phyloP scores from a whole-genome alignment of 2,797 vertebrate species.

The Acrossocheilus fasciatus region DNA sequence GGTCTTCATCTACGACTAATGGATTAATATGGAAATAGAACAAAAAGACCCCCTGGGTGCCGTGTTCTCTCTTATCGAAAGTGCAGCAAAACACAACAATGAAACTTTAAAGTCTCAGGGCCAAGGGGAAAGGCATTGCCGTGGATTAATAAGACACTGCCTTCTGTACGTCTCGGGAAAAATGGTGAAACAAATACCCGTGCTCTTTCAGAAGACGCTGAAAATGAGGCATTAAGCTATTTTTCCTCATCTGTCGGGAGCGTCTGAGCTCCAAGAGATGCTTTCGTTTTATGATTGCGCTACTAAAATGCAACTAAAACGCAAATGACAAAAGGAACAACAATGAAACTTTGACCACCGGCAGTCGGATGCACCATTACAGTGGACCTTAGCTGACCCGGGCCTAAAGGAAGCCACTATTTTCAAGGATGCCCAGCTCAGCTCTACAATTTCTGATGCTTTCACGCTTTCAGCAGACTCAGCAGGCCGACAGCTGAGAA shows the following conservation, averaged over 20 bases:
- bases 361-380: neutral
- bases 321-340: neutral
- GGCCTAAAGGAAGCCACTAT: constrained; percentile 32
- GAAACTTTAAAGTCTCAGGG: constrained; percentile 56
- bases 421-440: constrained; percentile 50
- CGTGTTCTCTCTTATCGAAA: constrained; percentile 52
- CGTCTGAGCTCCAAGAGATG: constrained; percentile 49
- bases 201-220: constrained; percentile 34
- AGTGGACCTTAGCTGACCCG: constrained; percentile 48
- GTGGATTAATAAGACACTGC: constrained; percentile 53
- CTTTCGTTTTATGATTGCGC: constrained; percentile 36
- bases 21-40: constrained; percentile 63
- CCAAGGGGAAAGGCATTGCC: constrained; percentile 45
- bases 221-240: constrained; percentile 27
- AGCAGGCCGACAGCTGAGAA: constrained; percentile 50
- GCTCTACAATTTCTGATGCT: constrained; percentile 51
- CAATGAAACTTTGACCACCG: constrained; percentile 12
- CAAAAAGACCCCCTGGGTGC: constrained; percentile 61
- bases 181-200: constrained; percentile 49
- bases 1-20: constrained; percentile 64
- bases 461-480: constrained; percentile 54
- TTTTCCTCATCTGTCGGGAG: constrained; percentile 25
- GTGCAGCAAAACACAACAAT: constrained; percentile 59
- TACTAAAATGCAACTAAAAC: constrained; percentile 3
- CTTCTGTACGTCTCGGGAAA: constrained; percentile 35